phyloP scores from a whole-genome alignment of 23 tunicate genomes.

The Trididemnum clinides region DNA sequence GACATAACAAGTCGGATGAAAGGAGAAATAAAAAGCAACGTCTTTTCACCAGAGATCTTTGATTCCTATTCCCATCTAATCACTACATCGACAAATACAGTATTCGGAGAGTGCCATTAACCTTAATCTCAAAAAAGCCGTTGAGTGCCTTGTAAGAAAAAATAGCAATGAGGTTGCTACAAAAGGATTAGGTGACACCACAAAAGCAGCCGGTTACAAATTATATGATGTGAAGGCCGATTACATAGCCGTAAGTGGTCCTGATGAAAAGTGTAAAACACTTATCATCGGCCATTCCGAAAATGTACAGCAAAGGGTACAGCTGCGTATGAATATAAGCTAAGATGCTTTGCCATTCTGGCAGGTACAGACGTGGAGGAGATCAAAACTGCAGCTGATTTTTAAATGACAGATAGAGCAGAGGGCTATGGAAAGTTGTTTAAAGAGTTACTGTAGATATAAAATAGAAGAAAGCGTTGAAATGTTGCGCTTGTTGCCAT shows the following conservation, averaged over 20 bases:
- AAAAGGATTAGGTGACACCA: neutral
- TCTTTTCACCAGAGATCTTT: neutral
- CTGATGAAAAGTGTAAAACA: neutral
- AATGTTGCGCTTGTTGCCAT: neutral
- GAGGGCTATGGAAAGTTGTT: neutral
- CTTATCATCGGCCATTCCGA: neutral
- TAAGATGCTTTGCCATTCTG: too few relatives aligned
- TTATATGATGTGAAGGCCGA: too few relatives aligned
- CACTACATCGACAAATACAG: too few relatives aligned
- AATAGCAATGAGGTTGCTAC: neutral
- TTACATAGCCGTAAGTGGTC: neutral
- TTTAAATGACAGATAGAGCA: too few relatives aligned
- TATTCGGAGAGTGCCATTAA: neutral
- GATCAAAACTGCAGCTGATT: too few relatives aligned
- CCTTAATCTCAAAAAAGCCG: neutral
- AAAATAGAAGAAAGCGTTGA: conserved; percentile 6
- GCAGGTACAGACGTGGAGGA: too few relatives aligned
- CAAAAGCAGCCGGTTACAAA: too few relatives aligned
- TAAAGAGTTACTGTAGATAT: neutral
- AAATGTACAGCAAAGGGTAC: neutral
- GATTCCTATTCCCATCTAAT: too few relatives aligned
- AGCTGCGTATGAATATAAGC: conserved; percentile 16
- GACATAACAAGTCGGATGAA: neutral
- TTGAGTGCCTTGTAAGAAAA: neutral
- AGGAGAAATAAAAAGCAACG: neutral